Percentiles rank a stretch among this genome's conserved stretches.
Evolutionary conservation across 2,113 vertebrate genomes (phyloP).

Genomic region (Erythrocercus mccallii): DNA sequence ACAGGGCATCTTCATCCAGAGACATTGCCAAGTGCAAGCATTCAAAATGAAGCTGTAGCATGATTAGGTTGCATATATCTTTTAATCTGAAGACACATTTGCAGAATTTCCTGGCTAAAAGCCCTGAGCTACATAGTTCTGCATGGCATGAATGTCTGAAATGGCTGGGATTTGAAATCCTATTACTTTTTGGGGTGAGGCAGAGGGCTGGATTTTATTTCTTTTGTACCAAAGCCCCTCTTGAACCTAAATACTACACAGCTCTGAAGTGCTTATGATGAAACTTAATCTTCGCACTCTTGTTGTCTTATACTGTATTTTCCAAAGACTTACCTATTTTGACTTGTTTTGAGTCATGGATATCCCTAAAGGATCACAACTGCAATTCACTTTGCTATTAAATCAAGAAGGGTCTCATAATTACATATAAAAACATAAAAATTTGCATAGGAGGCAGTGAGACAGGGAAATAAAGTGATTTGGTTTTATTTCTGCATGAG

Average conservation of each 20-base stretch:
- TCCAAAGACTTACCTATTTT: neutral
- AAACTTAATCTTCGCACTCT: neutral
- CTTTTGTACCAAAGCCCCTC: neutral
- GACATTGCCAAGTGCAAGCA: neutral
- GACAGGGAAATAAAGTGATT: neutral
- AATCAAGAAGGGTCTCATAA: neutral
- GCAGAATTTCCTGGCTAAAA: conserved; percentile 40
- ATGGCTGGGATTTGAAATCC: neutral
- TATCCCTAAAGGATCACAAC: neutral
- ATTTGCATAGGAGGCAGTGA: neutral
- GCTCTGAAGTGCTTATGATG: neutral
- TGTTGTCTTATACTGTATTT: neutral
- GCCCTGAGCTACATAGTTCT: neutral
- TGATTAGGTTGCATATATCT: neutral
- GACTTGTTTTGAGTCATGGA: neutral
- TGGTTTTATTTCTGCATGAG: neutral
- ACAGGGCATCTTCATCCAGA: conserved; percentile 19
- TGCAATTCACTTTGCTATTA: neutral
- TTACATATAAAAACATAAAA: neutral
- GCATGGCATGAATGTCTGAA: neutral
- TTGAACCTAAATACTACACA: neutral
- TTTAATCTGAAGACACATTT: conserved; percentile 23
- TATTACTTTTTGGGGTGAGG: neutral
- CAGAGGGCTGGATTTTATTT: neutral
- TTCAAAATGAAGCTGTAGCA: conserved; percentile 7